Conservation (phyloP, 2,113 vertebrate genomes). For the cat (Felis catus) region DNA sequence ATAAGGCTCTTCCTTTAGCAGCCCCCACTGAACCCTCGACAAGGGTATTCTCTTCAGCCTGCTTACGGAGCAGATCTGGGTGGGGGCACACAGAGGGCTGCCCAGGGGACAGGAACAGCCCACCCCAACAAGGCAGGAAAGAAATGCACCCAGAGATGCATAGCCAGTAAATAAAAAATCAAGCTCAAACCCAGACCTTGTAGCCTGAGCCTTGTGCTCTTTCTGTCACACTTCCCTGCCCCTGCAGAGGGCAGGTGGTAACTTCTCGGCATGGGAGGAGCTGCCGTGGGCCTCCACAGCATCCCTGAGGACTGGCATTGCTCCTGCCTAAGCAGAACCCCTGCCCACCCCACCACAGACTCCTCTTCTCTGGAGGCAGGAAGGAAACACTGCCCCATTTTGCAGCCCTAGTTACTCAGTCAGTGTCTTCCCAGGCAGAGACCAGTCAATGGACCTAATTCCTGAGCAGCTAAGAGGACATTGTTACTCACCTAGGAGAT, state of each 20-base stretch:
- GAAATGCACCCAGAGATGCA: neutral
- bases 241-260: too few species aligned
- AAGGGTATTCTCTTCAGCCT: neutral
- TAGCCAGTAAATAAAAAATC: neutral
- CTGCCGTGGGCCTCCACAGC: neutral
- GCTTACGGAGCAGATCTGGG: neutral
- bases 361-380: neutral
- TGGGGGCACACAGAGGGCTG: fast-evolving
- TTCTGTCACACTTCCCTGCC: neutral
- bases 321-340: neutral
- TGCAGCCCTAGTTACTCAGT: neutral
- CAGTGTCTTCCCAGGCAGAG: neutral
- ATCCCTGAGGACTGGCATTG: neutral
- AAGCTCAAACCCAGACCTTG: neutral
- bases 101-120: neutral
- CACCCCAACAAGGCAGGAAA: neutral
- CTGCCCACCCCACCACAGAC: fast-evolving
- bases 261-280: neutral
- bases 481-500: neutral
- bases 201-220: neutral
- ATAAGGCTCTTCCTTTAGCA: neutral
- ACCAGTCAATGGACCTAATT: neutral
- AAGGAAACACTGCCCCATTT: neutral
- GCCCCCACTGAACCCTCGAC: neutral
- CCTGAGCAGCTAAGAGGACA: neutral